phyloP scores from a whole-genome alignment of 2,888 invertebrate genomes.

The Cerceris rybyensis region DNA sequence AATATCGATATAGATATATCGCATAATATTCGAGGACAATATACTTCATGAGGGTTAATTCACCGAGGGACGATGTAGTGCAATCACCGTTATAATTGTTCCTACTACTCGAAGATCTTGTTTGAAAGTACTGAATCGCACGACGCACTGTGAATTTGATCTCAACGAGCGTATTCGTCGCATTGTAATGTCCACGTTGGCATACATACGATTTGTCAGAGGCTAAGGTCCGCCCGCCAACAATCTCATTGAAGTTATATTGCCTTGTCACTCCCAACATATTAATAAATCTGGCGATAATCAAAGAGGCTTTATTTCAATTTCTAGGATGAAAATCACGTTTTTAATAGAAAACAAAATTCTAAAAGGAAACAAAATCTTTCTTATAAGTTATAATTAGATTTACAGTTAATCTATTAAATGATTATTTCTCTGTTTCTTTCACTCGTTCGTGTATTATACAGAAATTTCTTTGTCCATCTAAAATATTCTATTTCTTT shows the following conservation, averaged over 20 bases:
- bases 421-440: too few species aligned
- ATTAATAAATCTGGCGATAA: background rate
- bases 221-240: slow-evolving; percentile 45
- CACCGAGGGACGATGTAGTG: slow-evolving; percentile 40
- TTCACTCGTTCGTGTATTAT: too few species aligned
- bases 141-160: slow-evolving; percentile 25
- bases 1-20: too few species aligned
- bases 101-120: slow-evolving; percentile 43
- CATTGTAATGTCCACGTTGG: slow-evolving; percentile 48
- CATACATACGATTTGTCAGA: slow-evolving; percentile 49
- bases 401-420: too few species aligned
- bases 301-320: background rate
- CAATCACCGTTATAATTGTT: slow-evolving; percentile 54
- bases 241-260: background rate
- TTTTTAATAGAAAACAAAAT: too few species aligned
- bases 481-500: too few species aligned
- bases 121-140: slow-evolving; percentile 43
- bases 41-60: slow-evolving; percentile 34
- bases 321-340: too few species aligned
- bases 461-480: too few species aligned
- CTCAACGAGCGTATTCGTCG: slow-evolving; percentile 32
- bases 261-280: background rate
- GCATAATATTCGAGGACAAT: background rate
- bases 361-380: too few species aligned
- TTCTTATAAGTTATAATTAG: too few species aligned